Evolutionary conservation across 2,797 vertebrate species (phyloP).

Genomic region (Eurystomus glaucurus): DNA sequence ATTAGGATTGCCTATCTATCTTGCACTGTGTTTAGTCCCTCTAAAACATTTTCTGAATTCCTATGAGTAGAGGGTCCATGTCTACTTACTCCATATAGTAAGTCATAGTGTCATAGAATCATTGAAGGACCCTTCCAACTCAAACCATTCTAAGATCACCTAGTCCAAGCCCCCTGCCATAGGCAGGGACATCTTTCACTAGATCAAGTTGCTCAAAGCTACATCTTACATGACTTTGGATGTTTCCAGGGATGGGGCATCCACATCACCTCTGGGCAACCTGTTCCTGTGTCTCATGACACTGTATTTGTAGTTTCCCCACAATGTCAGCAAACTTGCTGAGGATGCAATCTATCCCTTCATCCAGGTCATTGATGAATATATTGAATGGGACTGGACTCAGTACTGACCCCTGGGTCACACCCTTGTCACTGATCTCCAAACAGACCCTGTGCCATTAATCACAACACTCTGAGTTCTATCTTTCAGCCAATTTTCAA

Average conservation of each 20-base stretch:
- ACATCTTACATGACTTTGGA: background rate
- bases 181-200: background rate
- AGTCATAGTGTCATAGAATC: background rate
- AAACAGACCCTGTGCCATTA: no score
- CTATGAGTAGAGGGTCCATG: background rate
- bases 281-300: background rate
- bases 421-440: no score
- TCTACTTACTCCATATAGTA: background rate
- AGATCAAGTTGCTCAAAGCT: background rate
- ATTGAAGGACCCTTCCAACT: background rate
- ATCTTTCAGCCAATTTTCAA: no score
- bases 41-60: background rate
- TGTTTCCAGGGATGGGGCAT: background rate
- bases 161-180: background rate
- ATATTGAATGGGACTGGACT: no score
- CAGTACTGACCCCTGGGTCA: no score
- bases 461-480: no score
- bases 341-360: no score
- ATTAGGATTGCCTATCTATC: background rate
- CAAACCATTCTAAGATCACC: background rate
- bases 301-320: background rate
- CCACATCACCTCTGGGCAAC: background rate
- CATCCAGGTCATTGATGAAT: no score
- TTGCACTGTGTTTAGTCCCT: background rate
- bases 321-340: no score